These are phyloP conservation scores for Poeciliopsis infans DNA, from an alignment of 2,797 vertebrate species.

Conservation along the genomic window DNA sequence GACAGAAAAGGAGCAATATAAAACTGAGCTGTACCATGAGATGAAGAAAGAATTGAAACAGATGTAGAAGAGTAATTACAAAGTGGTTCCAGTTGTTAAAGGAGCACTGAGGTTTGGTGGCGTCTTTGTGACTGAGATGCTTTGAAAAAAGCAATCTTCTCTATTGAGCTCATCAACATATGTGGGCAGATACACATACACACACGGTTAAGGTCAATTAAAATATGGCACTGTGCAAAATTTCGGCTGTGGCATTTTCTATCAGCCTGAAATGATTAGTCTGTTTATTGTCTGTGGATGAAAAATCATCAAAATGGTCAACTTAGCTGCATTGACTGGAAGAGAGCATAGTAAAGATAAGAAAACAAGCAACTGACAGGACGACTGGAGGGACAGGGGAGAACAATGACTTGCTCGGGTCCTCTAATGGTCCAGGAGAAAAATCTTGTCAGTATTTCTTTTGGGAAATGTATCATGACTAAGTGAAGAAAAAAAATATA, in stretches of 20 bases:
- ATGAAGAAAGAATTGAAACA: neutral
- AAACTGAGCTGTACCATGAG: neutral
- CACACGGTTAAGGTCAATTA: conserved; percentile 31
- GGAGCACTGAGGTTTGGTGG: conserved; percentile 15
- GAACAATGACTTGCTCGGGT: conserved; percentile 57
- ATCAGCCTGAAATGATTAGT: conserved; percentile 35
- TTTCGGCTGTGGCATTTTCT: conserved; percentile 42
- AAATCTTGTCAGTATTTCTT: conserved; percentile 51
- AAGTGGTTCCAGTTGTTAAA: neutral
- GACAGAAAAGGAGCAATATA: neutral
- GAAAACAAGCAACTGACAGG: conserved; percentile 51
- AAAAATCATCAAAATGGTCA: conserved; percentile 60
- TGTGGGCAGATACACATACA: conserved; percentile 9
- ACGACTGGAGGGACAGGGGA: conserved; percentile 53
- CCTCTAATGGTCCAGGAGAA: conserved; percentile 66
- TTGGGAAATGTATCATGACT: conserved; percentile 68
- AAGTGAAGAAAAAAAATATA: conserved; percentile 25
- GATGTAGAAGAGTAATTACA: conserved; percentile 9
- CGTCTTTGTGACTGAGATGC: conserved; percentile 70
- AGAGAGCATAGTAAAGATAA: conserved; percentile 47
- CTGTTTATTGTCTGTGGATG: conserved; percentile 56
- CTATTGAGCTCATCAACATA: conserved; percentile 56
- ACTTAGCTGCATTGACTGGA: conserved; percentile 38
- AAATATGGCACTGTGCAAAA: conserved; percentile 55
- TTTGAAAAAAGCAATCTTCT: conserved; percentile 72